Base-by-base conservation (phyloP, 2,888 invertebrate species). In the Pterobdella sp. region DNA sequence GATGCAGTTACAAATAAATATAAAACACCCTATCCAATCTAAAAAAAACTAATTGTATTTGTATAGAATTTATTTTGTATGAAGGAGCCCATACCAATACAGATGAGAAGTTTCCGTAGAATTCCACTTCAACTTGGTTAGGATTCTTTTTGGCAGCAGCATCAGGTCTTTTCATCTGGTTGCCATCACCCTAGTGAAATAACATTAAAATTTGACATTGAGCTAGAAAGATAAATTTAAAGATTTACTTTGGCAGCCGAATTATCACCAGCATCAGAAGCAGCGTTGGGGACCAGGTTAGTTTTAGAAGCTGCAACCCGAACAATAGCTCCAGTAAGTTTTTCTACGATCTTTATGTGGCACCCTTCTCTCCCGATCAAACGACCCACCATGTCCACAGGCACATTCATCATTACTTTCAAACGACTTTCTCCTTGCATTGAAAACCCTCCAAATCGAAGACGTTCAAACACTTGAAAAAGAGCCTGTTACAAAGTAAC, bases 381-480 rank as follows among this genome's bases (percentile, higher is more conserved):
- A 79, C 96, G 90, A 29, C 97, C 97, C 77, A 97, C 92, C 85
- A 91, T 91, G 74, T 89, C 88, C 78, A 90, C 90, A 31, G 93
- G 93, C 76, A 94, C 93, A 85, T 88, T 88, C 76, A 96, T 91
- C 86, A 96, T 95, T 60, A 94, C 91, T 0, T 94, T 92, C 81
- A 97, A 88, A 82, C 93, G 89, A 52, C 94, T 93, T 84, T 95
- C 94, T 68, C 84, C 82, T 73, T 81, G 79, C 67, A 80, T 80
- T 60, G 81, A 78, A 74, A 80, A 80, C 60, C 81, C 81, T 74
- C 82, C 82, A 83, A 94, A 94, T 79, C 94, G 88, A 90, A 97
- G 93, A 84, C 96, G 95, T 83, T 95, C 94, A 84, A 94, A 96
- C 82, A 97, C 94, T 86, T 93, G 89, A 85, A 92, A 96, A 85